Evolutionary conservation across 2,797 vertebrate species (phyloP), one percentile per base, ranked within the genome.

Genomic region (Galago senegalensis): DNA sequence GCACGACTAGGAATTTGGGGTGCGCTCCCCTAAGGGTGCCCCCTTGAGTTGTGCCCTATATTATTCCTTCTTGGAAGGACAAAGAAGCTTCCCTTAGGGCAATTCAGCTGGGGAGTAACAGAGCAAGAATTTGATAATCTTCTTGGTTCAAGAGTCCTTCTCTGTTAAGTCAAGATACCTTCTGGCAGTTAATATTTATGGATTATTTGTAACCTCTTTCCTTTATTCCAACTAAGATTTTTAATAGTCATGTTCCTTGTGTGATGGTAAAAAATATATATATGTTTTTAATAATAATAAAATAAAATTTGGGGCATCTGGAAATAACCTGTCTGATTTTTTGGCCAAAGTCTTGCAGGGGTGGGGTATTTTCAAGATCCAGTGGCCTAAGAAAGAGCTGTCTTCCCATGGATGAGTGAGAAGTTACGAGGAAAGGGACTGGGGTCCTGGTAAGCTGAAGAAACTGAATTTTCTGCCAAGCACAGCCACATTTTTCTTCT

Each of bases 401-500:
- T 18, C 77, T 94, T 76, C 70, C 75, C 53, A 5, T 2, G 31
- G 11, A 13, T 12, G 65, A 58, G 40, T 4, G 3, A 17, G 20
- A 93, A 93, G 80, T 81, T 12, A 40, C 56, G 60, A 46, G 40
- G 18, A 76, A 77, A 94, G 43, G 34, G 7, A 13, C 63, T 20
- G 31, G 83, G 77, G 18, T 16, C n/a, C 69, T 60, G 1, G 69
- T 87, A 56, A 75, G 3, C 79, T 40, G 6, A 87, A 81, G 81
- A 37, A 76, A 96, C 29, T 58, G 93, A 11, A 31, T 23, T 89
- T 73, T 84, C 87, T 94, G 95, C 81, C 70, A 81, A 86, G 82
- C 23, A 29, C 16, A 97, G n/a, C 73, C 73, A 60, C n/a, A 17
- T 53, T 65, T 86, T 96, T 89, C 83, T 43, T 91, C 94, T 91